Percentiles rank a stretch among this genome's conserved stretches.
phyloP scores from a whole-genome alignment of 2,888 invertebrate genomes.

The Alloplasta piceator region DNA sequence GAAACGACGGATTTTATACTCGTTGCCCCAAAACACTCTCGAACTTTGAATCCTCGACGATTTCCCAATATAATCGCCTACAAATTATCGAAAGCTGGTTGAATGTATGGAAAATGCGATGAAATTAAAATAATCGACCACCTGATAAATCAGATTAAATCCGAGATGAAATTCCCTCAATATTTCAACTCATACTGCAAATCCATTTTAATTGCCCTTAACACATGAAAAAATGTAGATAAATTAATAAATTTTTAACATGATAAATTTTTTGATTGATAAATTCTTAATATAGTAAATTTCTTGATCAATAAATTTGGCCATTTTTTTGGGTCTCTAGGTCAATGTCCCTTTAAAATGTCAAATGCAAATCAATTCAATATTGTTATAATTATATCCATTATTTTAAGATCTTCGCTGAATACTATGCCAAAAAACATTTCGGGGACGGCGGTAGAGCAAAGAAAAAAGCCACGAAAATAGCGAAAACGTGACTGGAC shows the following conservation, averaged over 20 bases:
- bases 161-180: not conserved
- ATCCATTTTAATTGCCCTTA: no score
- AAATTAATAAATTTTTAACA: no score
- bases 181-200: not conserved
- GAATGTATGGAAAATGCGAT: not conserved
- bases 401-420: no score
- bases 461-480: conserved; percentile 23
- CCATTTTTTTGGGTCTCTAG: no score
- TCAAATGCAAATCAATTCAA: no score
- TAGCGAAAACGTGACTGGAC: conserved; percentile 52
- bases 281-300: no score
- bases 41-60: not conserved
- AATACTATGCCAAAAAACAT: no score
- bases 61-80: not conserved
- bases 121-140: not conserved
- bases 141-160: not conserved
- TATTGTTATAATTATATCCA: no score
- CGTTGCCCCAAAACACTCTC: not conserved
- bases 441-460: not conserved
- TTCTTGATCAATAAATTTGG: no score
- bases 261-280: no score
- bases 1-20: conserved; percentile 24
- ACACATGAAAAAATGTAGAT: no score
- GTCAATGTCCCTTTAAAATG: no score
- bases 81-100: not conserved